Percentiles rank a stretch among this genome's conserved stretches.
phyloP scores from a whole-genome alignment of 1,140 invertebrate genomes.

The Magallana angulata region DNA sequence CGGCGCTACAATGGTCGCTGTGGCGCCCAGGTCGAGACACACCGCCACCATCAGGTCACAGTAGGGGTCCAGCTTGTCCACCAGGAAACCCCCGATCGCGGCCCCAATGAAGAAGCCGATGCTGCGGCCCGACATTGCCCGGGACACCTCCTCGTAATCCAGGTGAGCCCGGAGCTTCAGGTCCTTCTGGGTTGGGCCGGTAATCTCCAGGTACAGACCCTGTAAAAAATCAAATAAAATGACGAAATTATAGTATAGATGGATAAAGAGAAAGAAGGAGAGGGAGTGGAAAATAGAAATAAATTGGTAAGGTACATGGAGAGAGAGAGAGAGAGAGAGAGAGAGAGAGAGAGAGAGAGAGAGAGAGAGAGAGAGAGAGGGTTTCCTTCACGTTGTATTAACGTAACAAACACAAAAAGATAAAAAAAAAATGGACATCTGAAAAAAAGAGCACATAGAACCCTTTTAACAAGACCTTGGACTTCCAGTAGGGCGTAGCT shows the following conservation, averaged over 20 bases:
- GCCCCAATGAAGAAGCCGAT: conserved; percentile 64
- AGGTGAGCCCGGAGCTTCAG: conserved; percentile 55
- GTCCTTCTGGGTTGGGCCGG: conserved; percentile 64
- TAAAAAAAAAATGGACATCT: neutral
- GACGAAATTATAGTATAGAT: neutral
- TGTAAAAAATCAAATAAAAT: conserved; percentile 17
- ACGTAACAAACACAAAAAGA: conserved; percentile 3
- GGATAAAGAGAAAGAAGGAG: too few relatives aligned
- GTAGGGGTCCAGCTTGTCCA: conserved; percentile 55
- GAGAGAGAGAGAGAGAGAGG: neutral
- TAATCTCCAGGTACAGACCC: conserved; percentile 63
- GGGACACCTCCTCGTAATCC: conserved; percentile 58
- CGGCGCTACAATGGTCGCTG: conserved; percentile 56
- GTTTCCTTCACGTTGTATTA: too few relatives aligned
- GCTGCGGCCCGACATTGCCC: conserved; percentile 61
- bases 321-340: too few relatives aligned
- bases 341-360: too few relatives aligned
- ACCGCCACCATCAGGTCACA: conserved; percentile 63
- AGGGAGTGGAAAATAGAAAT: too few relatives aligned
- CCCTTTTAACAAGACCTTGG: too few relatives aligned
- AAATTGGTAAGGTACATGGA: too few relatives aligned
- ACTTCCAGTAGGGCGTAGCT: too few relatives aligned
- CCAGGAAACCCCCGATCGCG: conserved; percentile 59
- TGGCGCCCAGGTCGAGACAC: conserved; percentile 51
- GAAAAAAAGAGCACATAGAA: too few relatives aligned